phyloP scores from a whole-genome alignment of 2,113 vertebrate genomes.

The Theropithecus gelada region DNA sequence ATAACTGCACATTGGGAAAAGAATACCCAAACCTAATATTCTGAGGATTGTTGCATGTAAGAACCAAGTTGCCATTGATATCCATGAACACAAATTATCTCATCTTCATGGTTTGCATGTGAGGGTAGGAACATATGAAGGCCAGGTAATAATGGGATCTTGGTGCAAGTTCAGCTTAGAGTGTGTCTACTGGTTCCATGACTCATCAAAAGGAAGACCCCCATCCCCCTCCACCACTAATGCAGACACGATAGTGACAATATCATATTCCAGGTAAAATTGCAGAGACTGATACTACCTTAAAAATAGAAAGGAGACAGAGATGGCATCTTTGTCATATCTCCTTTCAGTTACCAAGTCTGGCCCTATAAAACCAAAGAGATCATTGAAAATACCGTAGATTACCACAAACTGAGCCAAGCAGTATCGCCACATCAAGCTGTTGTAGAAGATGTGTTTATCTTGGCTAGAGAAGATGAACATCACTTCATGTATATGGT shows the following conservation, averaged over 20 bases:
- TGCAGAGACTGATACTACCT: not conserved
- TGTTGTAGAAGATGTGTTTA: not conserved
- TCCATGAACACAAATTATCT: not conserved
- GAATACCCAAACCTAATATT: not conserved
- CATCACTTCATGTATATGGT: not conserved
- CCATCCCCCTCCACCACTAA: not conserved
- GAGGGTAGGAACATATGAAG: not conserved
- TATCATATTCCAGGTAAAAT: not conserved
- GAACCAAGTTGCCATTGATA: not conserved
- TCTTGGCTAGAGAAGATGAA: not conserved
- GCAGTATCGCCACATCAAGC: not conserved
- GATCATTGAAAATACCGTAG: not conserved
- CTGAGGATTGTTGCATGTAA: not conserved
- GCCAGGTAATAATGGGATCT: not conserved
- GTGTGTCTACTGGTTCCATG: not conserved
- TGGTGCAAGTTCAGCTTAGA: not conserved
- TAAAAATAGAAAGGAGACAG: not conserved
- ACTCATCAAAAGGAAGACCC: no score
- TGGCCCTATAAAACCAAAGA: not conserved
- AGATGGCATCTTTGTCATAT: not conserved
- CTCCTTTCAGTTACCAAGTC: not conserved
- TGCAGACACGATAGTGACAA: not conserved
- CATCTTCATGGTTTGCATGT: not conserved
- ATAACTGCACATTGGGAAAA: not conserved
- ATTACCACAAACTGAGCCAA: not conserved